Evolutionary conservation across 2,113 vertebrate genomes (phyloP).

Genomic region (Tragelaphus buxtoni): DNA sequence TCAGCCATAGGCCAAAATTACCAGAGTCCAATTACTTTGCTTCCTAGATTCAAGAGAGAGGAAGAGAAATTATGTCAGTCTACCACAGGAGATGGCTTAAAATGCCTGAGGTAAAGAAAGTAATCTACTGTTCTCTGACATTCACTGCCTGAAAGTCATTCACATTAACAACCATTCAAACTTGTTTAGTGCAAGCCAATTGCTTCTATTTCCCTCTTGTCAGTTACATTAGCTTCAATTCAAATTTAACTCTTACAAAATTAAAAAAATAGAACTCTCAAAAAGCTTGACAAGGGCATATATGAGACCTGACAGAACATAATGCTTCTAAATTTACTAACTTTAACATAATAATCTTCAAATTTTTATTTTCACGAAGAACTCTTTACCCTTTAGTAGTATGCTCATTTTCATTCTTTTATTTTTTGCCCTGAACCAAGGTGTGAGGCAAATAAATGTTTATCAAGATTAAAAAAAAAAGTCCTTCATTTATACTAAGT

Average conservation of each 20-base stretch:
- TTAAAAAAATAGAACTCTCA: constrained; percentile 70
- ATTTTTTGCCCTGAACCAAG: background rate
- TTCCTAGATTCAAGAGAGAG: constrained; percentile 71
- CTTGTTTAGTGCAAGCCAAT: constrained; percentile 82
- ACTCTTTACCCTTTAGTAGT: background rate
- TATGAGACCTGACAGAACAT: constrained; percentile 50
- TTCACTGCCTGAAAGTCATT: constrained; percentile 83
- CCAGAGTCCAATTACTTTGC: constrained; percentile 82
- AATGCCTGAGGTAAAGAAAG: constrained; percentile 84
- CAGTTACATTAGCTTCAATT: constrained; percentile 79
- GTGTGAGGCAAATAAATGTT: constrained; percentile 45
- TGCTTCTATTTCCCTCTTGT: constrained; percentile 79
- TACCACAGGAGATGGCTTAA: constrained; percentile 80
- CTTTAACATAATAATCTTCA: constrained; percentile 70
- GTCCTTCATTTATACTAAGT: constrained; percentile 22
- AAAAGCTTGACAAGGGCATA: constrained; percentile 57
- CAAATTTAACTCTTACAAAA: constrained; percentile 76
- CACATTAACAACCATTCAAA: constrained; percentile 83
- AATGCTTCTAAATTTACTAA: constrained; percentile 54
- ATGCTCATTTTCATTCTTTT: background rate
- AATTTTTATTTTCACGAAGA: constrained; percentile 56
- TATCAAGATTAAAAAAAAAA: constrained; percentile 52
- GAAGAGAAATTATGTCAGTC: constrained; percentile 69
- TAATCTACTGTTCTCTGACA: constrained; percentile 84
- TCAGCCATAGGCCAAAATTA: constrained; percentile 84